Evolutionary conservation across 2,113 vertebrate genomes (phyloP).

Genomic region (Phalacrocorax pelagicus): DNA sequence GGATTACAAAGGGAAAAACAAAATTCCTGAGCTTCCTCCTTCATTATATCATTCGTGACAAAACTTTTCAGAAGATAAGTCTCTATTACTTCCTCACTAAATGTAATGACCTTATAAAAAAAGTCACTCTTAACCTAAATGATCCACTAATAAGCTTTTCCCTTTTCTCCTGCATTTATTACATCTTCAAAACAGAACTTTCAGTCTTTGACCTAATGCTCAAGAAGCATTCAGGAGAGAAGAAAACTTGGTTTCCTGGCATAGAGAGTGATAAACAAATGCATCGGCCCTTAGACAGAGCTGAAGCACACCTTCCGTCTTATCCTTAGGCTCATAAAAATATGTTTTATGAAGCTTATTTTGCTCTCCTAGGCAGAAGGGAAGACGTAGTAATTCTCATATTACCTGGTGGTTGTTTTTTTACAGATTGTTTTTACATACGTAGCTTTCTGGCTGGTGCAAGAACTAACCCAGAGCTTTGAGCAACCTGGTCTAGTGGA

Average conservation of each 20-base stretch:
- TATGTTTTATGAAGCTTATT: not conserved
- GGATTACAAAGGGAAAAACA: not conserved
- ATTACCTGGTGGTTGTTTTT: rapidly evolving
- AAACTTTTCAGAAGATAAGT: not conserved
- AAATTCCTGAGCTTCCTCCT: not conserved
- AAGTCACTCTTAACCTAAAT: not conserved
- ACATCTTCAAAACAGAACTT: not conserved
- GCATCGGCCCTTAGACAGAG: not conserved
- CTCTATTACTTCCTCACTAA: not conserved
- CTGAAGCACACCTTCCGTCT: not conserved
- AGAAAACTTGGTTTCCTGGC: not conserved
- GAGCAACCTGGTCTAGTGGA: not conserved
- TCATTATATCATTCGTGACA: not conserved
- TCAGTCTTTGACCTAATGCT: not conserved
- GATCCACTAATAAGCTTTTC: not conserved
- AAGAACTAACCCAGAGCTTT: not conserved
- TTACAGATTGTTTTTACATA: not conserved
- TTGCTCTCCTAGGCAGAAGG: not conserved
- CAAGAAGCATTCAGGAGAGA: not conserved
- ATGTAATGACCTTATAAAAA: not conserved
- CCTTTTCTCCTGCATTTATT: not conserved
- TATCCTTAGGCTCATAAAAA: not conserved
- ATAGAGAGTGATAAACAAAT: rapidly evolving
- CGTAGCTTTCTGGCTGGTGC: not conserved
- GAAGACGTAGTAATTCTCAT: not conserved